These are phyloP conservation scores for Latrodectus geometricus DNA, from an alignment of 1,140 invertebrate genomes.

Conservation along the genomic window DNA sequence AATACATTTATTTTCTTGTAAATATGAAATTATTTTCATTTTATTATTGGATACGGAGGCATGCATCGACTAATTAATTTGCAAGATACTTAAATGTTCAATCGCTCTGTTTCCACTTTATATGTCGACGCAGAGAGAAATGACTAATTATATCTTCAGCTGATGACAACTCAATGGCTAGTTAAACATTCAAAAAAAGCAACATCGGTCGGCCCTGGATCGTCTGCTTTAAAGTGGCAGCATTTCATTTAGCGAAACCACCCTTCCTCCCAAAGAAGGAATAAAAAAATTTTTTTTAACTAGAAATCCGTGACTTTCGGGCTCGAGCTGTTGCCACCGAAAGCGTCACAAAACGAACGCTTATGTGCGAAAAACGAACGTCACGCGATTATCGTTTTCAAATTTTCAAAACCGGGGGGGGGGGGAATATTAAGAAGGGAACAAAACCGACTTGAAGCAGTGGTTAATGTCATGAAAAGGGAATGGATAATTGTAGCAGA, in stretches of 20 bases:
- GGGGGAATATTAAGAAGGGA: neutral
- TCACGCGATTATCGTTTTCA: neutral
- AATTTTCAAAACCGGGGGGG: neutral
- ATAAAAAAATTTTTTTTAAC: conserved; percentile 16
- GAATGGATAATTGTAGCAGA: conserved; percentile 48
- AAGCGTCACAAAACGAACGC: conserved; percentile 58
- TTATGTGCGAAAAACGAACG: neutral
- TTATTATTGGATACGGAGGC: neutral
- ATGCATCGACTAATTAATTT: too few relatives aligned
- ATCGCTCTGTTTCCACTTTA: too few relatives aligned
- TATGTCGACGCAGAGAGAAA: too few relatives aligned
- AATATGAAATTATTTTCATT: neutral
- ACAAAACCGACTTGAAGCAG: conserved; percentile 17
- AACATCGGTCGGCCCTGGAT: neutral
- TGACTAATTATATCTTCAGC: too few relatives aligned
- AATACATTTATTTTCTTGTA: neutral
- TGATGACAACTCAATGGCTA: neutral
- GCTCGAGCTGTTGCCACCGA: conserved; percentile 56
- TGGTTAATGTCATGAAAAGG: conserved; percentile 53
- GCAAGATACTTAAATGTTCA: too few relatives aligned
- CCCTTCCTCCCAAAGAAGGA: neutral
- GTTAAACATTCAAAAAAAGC: neutral
- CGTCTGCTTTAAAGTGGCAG: neutral
- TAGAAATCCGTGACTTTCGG: conserved; percentile 52
- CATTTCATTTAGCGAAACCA: neutral